Conservation (phyloP, 2,113 vertebrate genomes). For the Embiotoca jacksoni region DNA sequence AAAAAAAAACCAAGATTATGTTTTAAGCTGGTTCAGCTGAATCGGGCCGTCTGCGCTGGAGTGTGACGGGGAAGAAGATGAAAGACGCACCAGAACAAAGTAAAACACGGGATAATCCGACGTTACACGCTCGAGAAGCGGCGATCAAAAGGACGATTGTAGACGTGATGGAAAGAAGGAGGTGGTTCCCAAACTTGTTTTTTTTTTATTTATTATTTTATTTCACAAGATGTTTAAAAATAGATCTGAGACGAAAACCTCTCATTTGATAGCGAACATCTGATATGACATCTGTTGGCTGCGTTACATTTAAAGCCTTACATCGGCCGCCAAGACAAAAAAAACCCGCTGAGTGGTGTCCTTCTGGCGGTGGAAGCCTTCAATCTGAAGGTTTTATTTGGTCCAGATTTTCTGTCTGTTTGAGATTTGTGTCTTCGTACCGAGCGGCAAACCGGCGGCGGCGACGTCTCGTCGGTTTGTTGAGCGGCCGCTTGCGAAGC, state of each 20-base stretch:
- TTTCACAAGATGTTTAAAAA: slow-evolving; percentile 12
- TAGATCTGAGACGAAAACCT: slow-evolving; percentile 10
- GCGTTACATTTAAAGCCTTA: too few species aligned
- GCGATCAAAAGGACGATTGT: slow-evolving; percentile 49
- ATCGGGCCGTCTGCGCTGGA: slow-evolving; percentile 14
- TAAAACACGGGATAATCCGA: slow-evolving; percentile 42
- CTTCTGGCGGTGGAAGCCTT: too few species aligned
- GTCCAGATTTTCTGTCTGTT: too few species aligned
- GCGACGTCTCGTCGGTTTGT: too few species aligned
- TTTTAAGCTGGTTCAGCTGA: slow-evolving; percentile 17
- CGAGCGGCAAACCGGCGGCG: too few species aligned
- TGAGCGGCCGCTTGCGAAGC: too few species aligned
- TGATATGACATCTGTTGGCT: slow-evolving; percentile 12
- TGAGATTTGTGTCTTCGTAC: too few species aligned
- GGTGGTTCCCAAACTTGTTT: slow-evolving; percentile 5
- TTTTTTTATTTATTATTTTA: neutral
- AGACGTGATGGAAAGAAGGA: neutral
- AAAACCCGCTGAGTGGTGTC: too few species aligned
- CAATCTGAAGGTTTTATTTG: too few species aligned
- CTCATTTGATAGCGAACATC: neutral
- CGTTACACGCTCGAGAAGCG: slow-evolving; percentile 43
- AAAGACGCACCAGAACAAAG: slow-evolving; percentile 42
- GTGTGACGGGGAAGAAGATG: slow-evolving; percentile 59
- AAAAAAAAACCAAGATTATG: slow-evolving; percentile 25
- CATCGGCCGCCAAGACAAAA: too few species aligned